Conservation (phyloP, 1,140 invertebrate species). For the Diprion similis region DNA sequence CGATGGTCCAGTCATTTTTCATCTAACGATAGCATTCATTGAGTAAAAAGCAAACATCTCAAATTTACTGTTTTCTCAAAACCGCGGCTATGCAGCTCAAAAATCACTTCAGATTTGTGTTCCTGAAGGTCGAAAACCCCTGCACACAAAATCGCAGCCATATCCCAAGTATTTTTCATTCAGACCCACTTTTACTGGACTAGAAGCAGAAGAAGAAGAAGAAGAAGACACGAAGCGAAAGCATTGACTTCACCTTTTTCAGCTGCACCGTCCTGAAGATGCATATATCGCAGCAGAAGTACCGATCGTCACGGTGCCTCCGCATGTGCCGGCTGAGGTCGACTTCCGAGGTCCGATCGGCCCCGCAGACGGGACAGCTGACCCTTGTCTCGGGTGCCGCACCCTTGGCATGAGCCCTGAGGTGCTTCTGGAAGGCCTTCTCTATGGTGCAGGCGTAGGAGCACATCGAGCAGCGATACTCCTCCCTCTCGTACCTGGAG, state of each 20-base stretch:
- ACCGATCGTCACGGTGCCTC: slow-evolving; percentile 64
- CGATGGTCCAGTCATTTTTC: too few species aligned
- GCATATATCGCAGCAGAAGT: slow-evolving; percentile 67
- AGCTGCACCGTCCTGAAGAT: slow-evolving; percentile 65
- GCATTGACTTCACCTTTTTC: slow-evolving; percentile 58
- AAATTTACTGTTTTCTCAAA: too few species aligned
- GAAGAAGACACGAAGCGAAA: too few species aligned
- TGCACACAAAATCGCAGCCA: too few species aligned
- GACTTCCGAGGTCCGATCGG: slow-evolving; percentile 62
- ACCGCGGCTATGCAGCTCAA: too few species aligned
- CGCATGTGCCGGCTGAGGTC: slow-evolving; percentile 64
- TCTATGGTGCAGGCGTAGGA: slow-evolving; percentile 67
- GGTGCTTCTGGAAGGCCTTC: slow-evolving; percentile 64
- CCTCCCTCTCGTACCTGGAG: slow-evolving; percentile 64
- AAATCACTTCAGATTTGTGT: too few species aligned
- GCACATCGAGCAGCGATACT: slow-evolving; percentile 64
- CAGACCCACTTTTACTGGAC: too few species aligned
- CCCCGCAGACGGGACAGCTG: slow-evolving; percentile 67
- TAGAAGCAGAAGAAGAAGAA: too few species aligned
- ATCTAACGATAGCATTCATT: too few species aligned
- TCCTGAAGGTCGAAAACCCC: too few species aligned
- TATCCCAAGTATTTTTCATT: too few species aligned
- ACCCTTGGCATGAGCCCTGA: slow-evolving; percentile 57
- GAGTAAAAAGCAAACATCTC: too few species aligned
- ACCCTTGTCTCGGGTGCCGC: slow-evolving; percentile 55